phyloP scores from a whole-genome alignment of 2,113 vertebrate genomes.

The Channa maculata region DNA sequence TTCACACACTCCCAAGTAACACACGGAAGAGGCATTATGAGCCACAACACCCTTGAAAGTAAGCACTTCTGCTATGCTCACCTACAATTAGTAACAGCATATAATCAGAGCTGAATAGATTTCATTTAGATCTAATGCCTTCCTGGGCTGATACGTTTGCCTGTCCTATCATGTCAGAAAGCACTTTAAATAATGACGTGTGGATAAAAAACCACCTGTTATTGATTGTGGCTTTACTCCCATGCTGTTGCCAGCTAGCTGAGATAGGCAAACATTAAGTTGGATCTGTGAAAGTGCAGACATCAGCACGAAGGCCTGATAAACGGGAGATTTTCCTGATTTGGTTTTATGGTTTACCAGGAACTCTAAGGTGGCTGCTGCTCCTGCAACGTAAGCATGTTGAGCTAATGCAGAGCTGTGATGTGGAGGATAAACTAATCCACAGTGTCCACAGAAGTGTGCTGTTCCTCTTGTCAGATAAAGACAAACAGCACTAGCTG shows the following conservation, averaged over 20 bases:
- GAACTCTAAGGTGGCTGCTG: slow-evolving; percentile 11
- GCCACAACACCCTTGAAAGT: not conserved
- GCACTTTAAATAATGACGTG: slow-evolving; percentile 28
- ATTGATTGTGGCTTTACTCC: slow-evolving; percentile 9
- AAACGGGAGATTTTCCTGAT: slow-evolving; percentile 1
- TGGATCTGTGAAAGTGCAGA: slow-evolving; percentile 25
- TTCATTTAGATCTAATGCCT: not conserved
- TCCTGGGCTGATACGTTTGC: slow-evolving; percentile 11
- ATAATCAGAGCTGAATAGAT: slow-evolving; percentile 11
- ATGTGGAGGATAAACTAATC: not conserved
- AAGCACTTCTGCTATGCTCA: not conserved
- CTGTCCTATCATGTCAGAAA: slow-evolving; percentile 28
- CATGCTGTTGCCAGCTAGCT: slow-evolving; percentile 11
- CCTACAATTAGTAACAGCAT: slow-evolving; percentile 4
- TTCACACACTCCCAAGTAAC: not conserved
- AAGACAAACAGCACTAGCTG: not conserved
- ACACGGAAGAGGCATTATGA: not conserved
- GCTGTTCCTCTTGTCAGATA: not conserved
- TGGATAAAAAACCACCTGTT: not conserved
- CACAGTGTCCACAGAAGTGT: not conserved
- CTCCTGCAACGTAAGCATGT: slow-evolving; percentile 4
- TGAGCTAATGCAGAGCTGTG: slow-evolving; percentile 3
- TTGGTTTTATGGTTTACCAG: slow-evolving; percentile 23
- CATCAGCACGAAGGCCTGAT: slow-evolving; percentile 17
- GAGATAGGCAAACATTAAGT: slow-evolving; percentile 37